Conservation (phyloP, 37 sponge, comb jelly and placozoan species). For the Beroe forskalii region DNA sequence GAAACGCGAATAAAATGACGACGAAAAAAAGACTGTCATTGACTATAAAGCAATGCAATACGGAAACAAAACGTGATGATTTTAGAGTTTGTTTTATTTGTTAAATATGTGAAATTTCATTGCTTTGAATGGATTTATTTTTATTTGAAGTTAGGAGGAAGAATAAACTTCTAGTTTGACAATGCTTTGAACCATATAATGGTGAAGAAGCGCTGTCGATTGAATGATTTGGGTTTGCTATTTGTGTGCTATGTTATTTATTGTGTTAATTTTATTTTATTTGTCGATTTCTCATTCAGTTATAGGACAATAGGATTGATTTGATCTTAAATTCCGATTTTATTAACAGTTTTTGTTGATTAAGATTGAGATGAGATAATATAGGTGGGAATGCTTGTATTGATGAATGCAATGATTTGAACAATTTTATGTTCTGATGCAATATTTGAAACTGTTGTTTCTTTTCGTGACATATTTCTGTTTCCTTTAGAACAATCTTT, state of each 20-base stretch:
- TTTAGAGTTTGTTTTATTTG: not conserved
- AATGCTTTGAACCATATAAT: not conserved
- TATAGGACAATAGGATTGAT: not conserved
- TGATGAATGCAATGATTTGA: not conserved
- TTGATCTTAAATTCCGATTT: not conserved
- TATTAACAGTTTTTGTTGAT: not conserved
- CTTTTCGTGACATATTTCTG: too few species aligned
- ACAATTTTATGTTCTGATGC: not conserved
- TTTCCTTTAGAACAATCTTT: too few species aligned
- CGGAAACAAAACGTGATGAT: too few species aligned
- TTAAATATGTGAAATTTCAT: not conserved
- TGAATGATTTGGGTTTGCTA: not conserved
- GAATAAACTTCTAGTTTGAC: not conserved
- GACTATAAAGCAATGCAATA: too few species aligned
- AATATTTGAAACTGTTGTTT: not conserved
- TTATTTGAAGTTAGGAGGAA: not conserved
- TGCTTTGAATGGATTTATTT: not conserved
- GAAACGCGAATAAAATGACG: too few species aligned
- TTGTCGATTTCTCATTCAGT: not conserved
- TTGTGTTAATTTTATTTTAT: not conserved
- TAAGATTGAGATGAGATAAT: not conserved
- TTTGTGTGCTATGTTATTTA: not conserved
- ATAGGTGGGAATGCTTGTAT: not conserved
- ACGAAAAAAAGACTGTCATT: too few species aligned
- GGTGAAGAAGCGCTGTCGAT: not conserved